Evolutionary conservation across 2,797 vertebrate species (phyloP).

Genomic region (Ciconia nigra): DNA sequence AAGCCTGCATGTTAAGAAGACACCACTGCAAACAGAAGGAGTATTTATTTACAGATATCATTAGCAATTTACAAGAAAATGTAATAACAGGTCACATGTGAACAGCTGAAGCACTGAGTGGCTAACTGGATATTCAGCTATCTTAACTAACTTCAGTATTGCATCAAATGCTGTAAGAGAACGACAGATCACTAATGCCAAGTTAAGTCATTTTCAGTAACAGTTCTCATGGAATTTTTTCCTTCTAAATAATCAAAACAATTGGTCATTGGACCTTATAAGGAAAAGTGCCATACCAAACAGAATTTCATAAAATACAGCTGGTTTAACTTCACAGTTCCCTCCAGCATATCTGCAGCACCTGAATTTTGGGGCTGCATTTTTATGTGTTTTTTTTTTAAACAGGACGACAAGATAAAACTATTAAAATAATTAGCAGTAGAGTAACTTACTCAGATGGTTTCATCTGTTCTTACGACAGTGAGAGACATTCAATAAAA

Average conservation of each 20-base stretch:
- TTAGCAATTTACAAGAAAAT: neutral
- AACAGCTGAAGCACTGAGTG: neutral
- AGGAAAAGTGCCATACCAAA: constrained; percentile 40
- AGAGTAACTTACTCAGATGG: neutral
- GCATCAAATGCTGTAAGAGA: constrained; percentile 27
- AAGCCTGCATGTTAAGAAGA: neutral
- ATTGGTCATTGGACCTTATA: constrained; percentile 65
- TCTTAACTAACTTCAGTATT: constrained; percentile 17
- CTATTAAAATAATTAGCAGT: neutral
- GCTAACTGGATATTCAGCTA: neutral
- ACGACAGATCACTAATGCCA: constrained; percentile 28
- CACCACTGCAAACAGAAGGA: neutral
- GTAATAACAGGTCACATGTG: neutral
- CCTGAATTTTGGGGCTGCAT: neutral
- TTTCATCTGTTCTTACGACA: neutral
- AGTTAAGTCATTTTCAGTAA: constrained; percentile 64
- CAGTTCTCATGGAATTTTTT: constrained; percentile 61
- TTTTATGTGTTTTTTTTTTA: neutral
- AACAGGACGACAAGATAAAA: neutral
- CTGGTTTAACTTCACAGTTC: constrained; percentile 9
- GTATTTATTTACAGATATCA: neutral
- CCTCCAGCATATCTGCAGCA: neutral
- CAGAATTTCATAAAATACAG: constrained; percentile 49
- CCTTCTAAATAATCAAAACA: constrained; percentile 69
- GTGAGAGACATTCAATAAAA: neutral